Conservation (phyloP, 1,140 invertebrate species). For the Periplaneta americana region DNA sequence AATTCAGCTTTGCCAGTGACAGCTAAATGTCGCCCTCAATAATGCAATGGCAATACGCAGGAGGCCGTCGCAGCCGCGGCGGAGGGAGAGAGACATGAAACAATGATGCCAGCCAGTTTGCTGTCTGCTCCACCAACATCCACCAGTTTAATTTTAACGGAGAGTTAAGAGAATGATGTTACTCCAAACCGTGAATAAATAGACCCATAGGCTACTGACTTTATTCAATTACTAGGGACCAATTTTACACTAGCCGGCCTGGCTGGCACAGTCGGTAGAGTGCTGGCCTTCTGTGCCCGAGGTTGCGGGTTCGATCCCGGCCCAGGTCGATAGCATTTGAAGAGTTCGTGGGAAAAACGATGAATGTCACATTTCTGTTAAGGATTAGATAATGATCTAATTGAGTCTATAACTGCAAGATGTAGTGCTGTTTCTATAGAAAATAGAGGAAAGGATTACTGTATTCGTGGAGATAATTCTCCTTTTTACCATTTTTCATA, state of each 20-base stretch:
- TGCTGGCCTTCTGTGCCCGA: too few relatives aligned
- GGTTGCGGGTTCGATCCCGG: too few relatives aligned
- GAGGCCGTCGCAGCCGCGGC: background rate
- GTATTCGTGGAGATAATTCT: too few relatives aligned
- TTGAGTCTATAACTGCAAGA: too few relatives aligned
- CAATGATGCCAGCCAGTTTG: background rate
- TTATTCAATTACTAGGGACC: background rate
- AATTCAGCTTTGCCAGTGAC: constrained; percentile 16
- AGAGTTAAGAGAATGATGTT: background rate
- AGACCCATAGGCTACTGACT: background rate
- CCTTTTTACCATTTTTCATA: too few relatives aligned
- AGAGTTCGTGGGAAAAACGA: too few relatives aligned
- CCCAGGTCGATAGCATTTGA: too few relatives aligned
- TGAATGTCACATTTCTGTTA: too few relatives aligned
- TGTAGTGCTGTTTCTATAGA: too few relatives aligned
- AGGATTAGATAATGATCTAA: too few relatives aligned
- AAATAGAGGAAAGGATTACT: too few relatives aligned
- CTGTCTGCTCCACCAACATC: background rate
- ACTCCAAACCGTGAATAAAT: background rate
- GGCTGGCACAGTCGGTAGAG: too few relatives aligned
- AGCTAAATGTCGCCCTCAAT: constrained; percentile 13
- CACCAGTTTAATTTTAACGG: background rate
- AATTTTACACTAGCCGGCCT: background rate
- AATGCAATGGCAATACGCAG: background rate
- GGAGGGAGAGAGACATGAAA: background rate